Conservation (phyloP, 2,888 invertebrate species). For the Pyrochroa serraticornis region DNA sequence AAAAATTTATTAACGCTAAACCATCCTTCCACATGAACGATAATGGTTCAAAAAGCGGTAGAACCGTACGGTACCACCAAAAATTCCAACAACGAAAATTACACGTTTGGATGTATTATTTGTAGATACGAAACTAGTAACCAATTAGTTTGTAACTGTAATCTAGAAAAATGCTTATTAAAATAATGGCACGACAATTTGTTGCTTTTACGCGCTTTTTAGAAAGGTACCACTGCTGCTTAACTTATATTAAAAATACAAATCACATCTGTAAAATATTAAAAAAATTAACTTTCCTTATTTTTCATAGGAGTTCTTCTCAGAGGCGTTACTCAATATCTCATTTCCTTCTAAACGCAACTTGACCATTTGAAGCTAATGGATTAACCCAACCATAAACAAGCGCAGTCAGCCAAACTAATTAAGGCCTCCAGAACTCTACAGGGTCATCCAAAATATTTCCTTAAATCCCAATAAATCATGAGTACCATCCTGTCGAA, state of each 20-base stretch:
- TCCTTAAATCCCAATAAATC: no score
- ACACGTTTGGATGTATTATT: constrained; percentile 5
- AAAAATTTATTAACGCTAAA: no score
- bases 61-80: no score
- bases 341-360: not conserved
- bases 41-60: no score
- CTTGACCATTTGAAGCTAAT: not conserved
- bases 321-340: not conserved
- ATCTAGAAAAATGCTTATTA: constrained; percentile 11
- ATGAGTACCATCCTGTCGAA: no score
- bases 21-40: no score
- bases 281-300: not conserved
- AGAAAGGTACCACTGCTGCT: no score
- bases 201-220: not conserved
- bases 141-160: constrained; percentile 18
- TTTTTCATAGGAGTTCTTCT: no score
- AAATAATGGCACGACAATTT: not conserved
- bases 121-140: not conserved
- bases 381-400: constrained; percentile 2
- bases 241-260: no score
- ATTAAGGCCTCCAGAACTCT: no score
- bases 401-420: not conserved
- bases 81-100: not conserved
- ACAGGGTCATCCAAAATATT: no score
- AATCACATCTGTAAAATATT: no score